Conservation (phyloP, 1,140 invertebrate genomes). For the Tetramorium alpestre region DNA sequence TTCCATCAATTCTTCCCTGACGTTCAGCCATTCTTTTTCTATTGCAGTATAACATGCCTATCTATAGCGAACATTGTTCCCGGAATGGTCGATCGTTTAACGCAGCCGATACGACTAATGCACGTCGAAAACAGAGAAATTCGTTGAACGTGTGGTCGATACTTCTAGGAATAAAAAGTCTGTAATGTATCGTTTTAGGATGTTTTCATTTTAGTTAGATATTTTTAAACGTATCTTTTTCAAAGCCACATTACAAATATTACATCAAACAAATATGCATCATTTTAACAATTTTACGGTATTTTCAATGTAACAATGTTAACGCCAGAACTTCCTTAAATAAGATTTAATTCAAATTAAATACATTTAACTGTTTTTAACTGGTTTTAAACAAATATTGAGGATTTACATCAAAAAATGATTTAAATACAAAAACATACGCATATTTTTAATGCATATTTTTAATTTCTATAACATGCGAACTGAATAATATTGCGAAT, state of each 20-base stretch:
- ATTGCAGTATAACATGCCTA: conserved; percentile 27
- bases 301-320: too few species aligned
- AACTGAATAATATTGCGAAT: neutral
- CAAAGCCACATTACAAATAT: neutral
- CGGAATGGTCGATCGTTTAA: conserved; percentile 46
- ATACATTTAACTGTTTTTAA: neutral
- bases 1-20: conserved; percentile 50
- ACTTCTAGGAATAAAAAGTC: neutral
- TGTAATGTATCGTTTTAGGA: conserved; percentile 49
- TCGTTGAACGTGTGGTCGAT: conserved; percentile 37
- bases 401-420: neutral
- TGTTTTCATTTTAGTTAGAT: neutral
- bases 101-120: conserved; percentile 48
- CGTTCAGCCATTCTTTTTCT: conserved; percentile 40
- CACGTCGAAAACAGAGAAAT: conserved; percentile 50
- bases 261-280: neutral
- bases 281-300: neutral
- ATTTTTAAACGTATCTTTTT: conserved; percentile 17
- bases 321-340: neutral
- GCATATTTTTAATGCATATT: neutral
- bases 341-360: neutral
- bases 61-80: conserved; percentile 50
- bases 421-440: neutral
- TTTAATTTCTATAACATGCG: neutral
- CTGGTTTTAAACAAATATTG: neutral